Conservation (phyloP, 2,888 invertebrate species). For the Lypha dubia region DNA sequence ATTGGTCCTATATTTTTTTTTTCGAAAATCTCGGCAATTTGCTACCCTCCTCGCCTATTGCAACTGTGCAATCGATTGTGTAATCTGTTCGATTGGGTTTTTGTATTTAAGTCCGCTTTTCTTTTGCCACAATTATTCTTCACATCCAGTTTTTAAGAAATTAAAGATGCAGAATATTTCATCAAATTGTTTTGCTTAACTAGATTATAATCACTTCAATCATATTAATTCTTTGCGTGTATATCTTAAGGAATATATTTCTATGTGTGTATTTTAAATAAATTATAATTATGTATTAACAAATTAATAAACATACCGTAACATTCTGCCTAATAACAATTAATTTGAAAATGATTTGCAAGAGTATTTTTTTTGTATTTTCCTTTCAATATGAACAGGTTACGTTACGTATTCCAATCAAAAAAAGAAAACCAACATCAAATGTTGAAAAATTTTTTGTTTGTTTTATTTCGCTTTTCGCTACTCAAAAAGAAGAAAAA, state of each 20-base stretch:
- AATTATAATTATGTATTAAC: slow-evolving; percentile 45
- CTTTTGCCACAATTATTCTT: no score
- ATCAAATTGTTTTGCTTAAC: no score
- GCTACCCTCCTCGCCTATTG: no score
- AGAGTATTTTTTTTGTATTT: slow-evolving; percentile 3
- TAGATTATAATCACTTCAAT: no score
- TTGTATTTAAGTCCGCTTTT: no score
- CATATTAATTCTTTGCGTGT: neutral
- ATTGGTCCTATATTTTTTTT: no score
- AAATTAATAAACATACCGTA: slow-evolving; percentile 43
- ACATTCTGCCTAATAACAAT: slow-evolving; percentile 40
- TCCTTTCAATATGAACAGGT: no score
- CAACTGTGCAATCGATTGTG: no score
- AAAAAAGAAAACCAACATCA: slow-evolving; percentile 4
- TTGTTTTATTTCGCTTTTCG: neutral
- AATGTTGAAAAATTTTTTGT: slow-evolving; percentile 8
- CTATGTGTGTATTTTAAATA: neutral
- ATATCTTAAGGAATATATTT: neutral
- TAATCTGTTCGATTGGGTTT: no score
- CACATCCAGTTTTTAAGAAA: no score
- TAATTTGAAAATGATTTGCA: slow-evolving; percentile 17
- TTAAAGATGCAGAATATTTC: no score
- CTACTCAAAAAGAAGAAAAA: neutral
- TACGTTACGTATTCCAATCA: slow-evolving; percentile 8
- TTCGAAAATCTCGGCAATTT: no score